Evolutionary conservation across 2,888 invertebrate species (phyloP).

Genomic region (Monopis laevigella): DNA sequence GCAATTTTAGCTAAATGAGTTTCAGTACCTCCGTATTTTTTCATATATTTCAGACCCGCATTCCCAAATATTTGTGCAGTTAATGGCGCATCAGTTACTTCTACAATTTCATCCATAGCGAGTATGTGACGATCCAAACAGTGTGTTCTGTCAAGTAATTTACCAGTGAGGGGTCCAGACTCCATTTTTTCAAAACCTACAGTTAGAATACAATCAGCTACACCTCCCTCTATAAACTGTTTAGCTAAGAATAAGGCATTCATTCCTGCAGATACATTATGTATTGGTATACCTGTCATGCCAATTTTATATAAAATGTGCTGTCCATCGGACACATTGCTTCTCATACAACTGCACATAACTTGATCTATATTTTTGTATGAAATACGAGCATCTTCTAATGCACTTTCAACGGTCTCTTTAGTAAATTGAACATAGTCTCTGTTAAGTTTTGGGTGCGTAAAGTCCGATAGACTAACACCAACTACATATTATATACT

Average conservation of each 20-base stretch:
- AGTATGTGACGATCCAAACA: neutral
- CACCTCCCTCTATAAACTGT: neutral
- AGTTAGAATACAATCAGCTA: neutral
- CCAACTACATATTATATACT: neutral
- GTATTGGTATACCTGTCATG: neutral
- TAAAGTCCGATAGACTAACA: neutral
- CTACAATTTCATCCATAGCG: neutral
- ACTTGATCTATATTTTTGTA: neutral
- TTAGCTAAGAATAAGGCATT: neutral
- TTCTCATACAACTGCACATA: neutral
- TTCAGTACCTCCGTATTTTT: neutral
- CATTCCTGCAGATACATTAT: neutral
- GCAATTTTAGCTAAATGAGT: neutral
- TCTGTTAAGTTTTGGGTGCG: neutral
- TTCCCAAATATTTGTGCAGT: neutral
- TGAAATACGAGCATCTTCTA: neutral
- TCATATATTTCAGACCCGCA: neutral
- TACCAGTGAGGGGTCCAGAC: neutral
- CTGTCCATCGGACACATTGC: neutral
- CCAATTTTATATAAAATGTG: neutral
- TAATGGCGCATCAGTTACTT: neutral
- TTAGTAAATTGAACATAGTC: neutral
- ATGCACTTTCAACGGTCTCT: neutral
- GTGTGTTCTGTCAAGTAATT: neutral
- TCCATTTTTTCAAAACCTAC: neutral